Evolutionary conservation across 2,888 invertebrate genomes (phyloP).

Genomic region (Aplocera efformata): DNA sequence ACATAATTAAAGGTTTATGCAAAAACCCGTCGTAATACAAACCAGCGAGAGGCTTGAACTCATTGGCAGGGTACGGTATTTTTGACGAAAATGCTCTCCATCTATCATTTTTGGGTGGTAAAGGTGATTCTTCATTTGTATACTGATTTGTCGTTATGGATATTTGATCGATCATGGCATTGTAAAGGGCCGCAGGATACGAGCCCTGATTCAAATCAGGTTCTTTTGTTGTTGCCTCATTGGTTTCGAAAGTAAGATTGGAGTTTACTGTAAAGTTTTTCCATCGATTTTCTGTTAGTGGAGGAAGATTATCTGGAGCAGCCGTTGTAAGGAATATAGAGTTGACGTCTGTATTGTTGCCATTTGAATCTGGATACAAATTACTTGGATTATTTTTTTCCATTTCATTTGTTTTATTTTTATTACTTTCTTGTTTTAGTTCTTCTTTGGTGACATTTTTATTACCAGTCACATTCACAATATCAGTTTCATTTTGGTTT

Average conservation of each 20-base stretch:
- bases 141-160: conserved; percentile 59
- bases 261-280: conserved; percentile 38
- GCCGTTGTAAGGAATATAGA: conserved; percentile 22
- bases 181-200: conserved; percentile 48
- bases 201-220: conserved; percentile 34
- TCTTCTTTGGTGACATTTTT: conserved; percentile 10
- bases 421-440: background rate
- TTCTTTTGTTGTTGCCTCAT: conserved; percentile 22
- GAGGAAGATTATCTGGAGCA: conserved; percentile 22
- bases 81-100: conserved; percentile 49
- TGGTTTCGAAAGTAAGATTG: conserved; percentile 13
- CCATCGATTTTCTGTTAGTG: conserved; percentile 30
- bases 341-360: conserved; percentile 12
- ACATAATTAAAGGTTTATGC: conserved; percentile 52
- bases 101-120: conserved; percentile 50
- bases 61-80: conserved; percentile 26
- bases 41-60: conserved; percentile 66
- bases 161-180: conserved; percentile 54
- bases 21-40: conserved; percentile 72
- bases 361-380: conserved; percentile 16
- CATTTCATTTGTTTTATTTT: conserved; percentile 10
- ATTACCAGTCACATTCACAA: conserved; percentile 1
- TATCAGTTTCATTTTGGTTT: conserved; percentile 6
- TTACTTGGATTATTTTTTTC: conserved; percentile 8
- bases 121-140: conserved; percentile 47